Conservation (phyloP, 2,888 invertebrate species). For the Nomada fabriciana region DNA sequence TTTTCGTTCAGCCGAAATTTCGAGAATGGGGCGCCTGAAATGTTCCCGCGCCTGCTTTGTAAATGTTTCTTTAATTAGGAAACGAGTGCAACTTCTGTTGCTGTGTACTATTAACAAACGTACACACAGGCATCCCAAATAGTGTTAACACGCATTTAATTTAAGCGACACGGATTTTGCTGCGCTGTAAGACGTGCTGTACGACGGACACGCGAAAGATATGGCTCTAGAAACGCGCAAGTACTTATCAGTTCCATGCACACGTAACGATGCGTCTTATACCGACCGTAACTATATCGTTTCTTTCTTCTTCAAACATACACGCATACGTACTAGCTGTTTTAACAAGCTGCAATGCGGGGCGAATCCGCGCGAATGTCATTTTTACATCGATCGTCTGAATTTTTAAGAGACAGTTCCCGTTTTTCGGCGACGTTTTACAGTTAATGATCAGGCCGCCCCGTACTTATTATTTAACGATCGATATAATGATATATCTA, state of each 20-base stretch:
- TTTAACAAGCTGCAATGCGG: conserved; percentile 10
- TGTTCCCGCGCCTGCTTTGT: background rate
- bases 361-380: conserved; percentile 6
- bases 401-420: conserved; percentile 12
- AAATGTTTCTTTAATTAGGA: background rate
- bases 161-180: background rate
- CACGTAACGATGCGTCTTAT: conserved; percentile 13
- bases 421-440: conserved; percentile 41
- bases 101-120: background rate
- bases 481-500: conserved; percentile 51
- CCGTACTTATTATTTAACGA: conserved; percentile 52
- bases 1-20: conserved; percentile 39
- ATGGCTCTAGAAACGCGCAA: background rate
- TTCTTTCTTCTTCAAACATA: conserved; percentile 10
- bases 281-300: conserved; percentile 2
- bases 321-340: background rate
- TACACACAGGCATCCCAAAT: conserved; percentile 7
- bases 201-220: background rate
- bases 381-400: conserved; percentile 10
- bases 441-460: conserved; percentile 43
- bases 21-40: conserved; percentile 53
- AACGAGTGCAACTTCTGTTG: conserved; percentile 16
- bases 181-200: background rate
- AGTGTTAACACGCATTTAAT: background rate
- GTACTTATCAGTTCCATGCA: background rate